These are phyloP conservation scores for Orthosia incerta DNA, from an alignment of 2,888 invertebrate genomes.

Conservation along the genomic window DNA sequence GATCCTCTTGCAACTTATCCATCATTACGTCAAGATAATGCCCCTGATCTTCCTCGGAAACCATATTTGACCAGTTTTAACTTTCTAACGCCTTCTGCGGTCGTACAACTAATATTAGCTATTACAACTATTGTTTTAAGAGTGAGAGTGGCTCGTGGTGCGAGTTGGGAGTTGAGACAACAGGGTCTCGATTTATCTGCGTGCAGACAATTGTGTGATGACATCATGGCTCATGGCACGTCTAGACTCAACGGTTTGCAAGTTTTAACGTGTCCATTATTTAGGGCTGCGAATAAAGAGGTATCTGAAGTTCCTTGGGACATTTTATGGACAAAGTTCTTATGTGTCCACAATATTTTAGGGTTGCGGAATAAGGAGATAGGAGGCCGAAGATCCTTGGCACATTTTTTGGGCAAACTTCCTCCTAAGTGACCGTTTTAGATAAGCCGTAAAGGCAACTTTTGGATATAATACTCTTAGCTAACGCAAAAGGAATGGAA, in stretches of 20 bases:
- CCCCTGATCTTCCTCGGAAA: conserved; percentile 55
- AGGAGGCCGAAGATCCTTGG: background rate
- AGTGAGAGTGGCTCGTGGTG: conserved; percentile 45
- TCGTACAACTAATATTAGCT: conserved; percentile 21
- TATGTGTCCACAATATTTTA: background rate
- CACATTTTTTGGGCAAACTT: background rate
- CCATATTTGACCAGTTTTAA: conserved; percentile 55
- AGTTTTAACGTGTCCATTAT: conserved; percentile 38
- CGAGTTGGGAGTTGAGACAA: conserved; percentile 11
- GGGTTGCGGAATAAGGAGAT: background rate
- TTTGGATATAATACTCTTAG: background rate
- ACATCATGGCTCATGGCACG: conserved; percentile 63
- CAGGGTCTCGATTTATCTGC: conserved; percentile 50
- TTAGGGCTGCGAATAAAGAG: conserved; percentile 1
- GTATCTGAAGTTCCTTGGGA: background rate
- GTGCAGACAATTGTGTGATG: conserved; percentile 57
- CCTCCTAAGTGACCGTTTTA: background rate
- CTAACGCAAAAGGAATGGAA: conserved; percentile 31
- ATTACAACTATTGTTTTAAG: conserved; percentile 39
- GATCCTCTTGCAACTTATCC: conserved; percentile 27
- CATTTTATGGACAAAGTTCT: conserved; percentile 1
- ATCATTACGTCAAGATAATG: conserved; percentile 55
- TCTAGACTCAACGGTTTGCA: conserved; percentile 54
- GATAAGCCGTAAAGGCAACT: conserved; percentile 1
- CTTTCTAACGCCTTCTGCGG: conserved; percentile 64